phyloP scores from a whole-genome alignment of 2,113 vertebrate species.

The Seriola quinqueradiata region DNA sequence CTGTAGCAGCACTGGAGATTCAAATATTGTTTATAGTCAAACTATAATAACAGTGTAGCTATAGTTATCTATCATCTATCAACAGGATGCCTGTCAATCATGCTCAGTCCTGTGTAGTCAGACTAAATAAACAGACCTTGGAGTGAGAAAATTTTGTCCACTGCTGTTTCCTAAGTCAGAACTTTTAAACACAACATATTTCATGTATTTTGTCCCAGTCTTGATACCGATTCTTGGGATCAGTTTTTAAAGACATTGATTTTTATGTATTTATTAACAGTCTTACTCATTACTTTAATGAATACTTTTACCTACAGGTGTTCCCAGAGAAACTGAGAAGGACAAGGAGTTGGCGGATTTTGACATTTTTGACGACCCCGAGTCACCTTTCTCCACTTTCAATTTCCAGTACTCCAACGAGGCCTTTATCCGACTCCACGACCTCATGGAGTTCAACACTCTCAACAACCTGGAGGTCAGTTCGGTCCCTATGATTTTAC shows the following conservation, averaged over 20 bases:
- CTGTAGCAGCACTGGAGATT: too few species aligned
- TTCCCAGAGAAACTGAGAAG: slow-evolving; percentile 90
- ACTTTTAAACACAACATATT: not conserved
- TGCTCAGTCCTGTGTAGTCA: too few species aligned
- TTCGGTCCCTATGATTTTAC: not conserved
- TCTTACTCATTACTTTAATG: not conserved
- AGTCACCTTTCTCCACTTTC: slow-evolving; percentile 96
- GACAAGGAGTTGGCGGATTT: slow-evolving; percentile 96
- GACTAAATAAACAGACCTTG: too few species aligned
- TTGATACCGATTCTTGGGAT: not conserved
- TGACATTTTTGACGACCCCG: slow-evolving; percentile 96
- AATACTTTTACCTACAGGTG: slow-evolving; percentile 78
- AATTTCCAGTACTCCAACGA: slow-evolving; percentile 97
- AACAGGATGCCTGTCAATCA: too few species aligned
- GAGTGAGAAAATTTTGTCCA: too few species aligned
- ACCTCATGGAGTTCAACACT: slow-evolving; percentile 98
- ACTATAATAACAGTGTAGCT: too few species aligned
- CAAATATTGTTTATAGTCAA: too few species aligned
- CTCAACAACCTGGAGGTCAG: slow-evolving; percentile 96
- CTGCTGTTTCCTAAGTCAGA: too few species aligned
- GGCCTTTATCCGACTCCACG: slow-evolving; percentile 92
- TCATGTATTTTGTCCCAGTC: not conserved
- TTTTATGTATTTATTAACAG: not conserved
- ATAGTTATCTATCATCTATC: too few species aligned
- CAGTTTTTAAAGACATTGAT: not conserved